Evolutionary conservation across 2,113 vertebrate genomes (phyloP).

Genomic region (Atlantisia rogersi): DNA sequence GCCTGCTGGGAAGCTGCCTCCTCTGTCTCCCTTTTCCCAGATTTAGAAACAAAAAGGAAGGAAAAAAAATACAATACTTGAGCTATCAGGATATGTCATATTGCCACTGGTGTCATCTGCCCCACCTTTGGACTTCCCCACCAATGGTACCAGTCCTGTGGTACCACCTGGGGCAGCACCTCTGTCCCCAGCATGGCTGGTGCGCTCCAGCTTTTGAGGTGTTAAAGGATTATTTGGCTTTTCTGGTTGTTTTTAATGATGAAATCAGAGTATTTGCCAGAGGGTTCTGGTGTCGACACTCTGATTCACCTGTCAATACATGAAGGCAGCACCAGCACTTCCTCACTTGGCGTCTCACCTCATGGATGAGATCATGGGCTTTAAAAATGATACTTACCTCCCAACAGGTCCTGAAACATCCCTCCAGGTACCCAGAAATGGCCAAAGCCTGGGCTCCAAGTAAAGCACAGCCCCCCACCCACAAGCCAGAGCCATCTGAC

Average conservation of each 20-base stretch:
- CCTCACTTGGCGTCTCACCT: background rate
- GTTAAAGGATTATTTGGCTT: background rate
- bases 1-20: background rate
- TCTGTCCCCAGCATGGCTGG: background rate
- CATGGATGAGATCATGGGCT: background rate
- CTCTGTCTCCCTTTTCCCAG: background rate
- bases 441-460: background rate
- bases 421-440: background rate
- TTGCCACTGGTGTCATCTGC: background rate
- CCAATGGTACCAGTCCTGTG: background rate
- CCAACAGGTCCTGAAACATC: background rate
- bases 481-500: background rate
- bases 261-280: background rate
- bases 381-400: background rate
- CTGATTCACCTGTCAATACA: background rate
- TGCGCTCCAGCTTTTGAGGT: background rate
- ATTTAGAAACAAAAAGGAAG: background rate
- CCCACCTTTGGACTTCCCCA: background rate
- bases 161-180: background rate
- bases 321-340: background rate
- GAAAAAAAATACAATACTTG: background rate
- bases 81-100: no score
- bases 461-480: background rate
- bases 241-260: background rate
- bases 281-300: background rate